Conservation (phyloP, 2,797 vertebrate genomes). For the Anguilla obscura region DNA sequence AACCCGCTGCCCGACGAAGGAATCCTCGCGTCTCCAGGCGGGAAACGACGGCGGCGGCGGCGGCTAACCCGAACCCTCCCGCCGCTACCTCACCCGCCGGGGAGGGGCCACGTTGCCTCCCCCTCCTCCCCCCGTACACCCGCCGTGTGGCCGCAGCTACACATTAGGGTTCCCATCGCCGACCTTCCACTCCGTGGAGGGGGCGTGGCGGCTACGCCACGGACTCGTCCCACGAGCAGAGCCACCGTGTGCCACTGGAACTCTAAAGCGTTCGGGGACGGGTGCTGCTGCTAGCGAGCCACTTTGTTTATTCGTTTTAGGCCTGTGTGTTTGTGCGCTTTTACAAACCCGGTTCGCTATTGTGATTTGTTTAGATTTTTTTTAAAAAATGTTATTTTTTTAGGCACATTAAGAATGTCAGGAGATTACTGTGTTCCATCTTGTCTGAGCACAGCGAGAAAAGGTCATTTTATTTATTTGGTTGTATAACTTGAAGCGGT, state of each 20-base stretch:
- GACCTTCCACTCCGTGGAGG: constrained; percentile 4
- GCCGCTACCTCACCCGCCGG: constrained; percentile 43
- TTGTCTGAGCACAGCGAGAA: constrained; percentile 60
- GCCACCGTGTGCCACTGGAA: not conserved
- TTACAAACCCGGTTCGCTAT: not conserved
- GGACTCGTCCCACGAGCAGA: not conserved
- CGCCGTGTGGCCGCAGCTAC: not conserved
- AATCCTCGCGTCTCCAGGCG: constrained; percentile 28
- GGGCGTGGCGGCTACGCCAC: not conserved
- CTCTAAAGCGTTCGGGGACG: not conserved
- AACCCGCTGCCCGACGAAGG: not conserved
- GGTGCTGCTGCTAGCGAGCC: not conserved
- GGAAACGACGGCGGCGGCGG: constrained; percentile 9
- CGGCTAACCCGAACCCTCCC: not conserved
- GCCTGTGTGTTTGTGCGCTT: not conserved
- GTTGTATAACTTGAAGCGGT: constrained; percentile 34
- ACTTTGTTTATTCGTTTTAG: not conserved
- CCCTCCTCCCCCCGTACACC: not conserved
- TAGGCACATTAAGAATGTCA: constrained; percentile 16
- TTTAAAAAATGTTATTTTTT: not conserved
- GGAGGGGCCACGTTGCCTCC: not conserved
- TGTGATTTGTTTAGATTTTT: not conserved
- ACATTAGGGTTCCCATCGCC: not conserved
- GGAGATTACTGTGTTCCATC: constrained; percentile 34
- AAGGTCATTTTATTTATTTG: constrained; percentile 68